Evolutionary conservation across 2,113 vertebrate species (phyloP).

Genomic region (Furnarius figulus): DNA sequence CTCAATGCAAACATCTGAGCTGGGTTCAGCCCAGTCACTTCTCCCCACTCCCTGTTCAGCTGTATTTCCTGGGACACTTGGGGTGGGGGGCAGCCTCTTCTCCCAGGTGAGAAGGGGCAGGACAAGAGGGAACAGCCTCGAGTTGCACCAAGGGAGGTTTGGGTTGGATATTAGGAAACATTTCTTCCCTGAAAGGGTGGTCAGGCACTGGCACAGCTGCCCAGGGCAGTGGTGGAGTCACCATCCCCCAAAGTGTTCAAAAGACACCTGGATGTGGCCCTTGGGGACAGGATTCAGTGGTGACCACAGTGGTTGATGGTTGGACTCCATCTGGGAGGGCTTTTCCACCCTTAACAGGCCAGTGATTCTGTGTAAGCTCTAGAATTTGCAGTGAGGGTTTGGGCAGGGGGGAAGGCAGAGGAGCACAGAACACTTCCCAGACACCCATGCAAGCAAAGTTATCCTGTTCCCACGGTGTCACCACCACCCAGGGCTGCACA

Average conservation of each 20-base stretch:
- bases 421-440: neutral
- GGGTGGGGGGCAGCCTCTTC: neutral
- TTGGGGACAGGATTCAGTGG: accelerated
- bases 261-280: neutral
- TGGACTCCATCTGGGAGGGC: neutral
- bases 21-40: neutral
- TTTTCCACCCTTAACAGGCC: neutral
- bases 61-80: neutral
- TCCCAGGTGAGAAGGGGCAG: neutral
- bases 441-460: neutral
- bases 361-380: neutral
- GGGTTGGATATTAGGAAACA: neutral
- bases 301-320: neutral
- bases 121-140: neutral
- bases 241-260: neutral
- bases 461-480: neutral
- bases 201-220: neutral
- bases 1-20: neutral
- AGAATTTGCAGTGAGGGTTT: neutral
- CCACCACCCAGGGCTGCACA: neutral
- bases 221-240: neutral
- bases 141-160: neutral
- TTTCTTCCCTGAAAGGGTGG: neutral
- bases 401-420: neutral
- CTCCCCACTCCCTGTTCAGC: neutral